phyloP scores from a whole-genome alignment of 2,113 vertebrate genomes.

The Oreochromis niloticus region DNA sequence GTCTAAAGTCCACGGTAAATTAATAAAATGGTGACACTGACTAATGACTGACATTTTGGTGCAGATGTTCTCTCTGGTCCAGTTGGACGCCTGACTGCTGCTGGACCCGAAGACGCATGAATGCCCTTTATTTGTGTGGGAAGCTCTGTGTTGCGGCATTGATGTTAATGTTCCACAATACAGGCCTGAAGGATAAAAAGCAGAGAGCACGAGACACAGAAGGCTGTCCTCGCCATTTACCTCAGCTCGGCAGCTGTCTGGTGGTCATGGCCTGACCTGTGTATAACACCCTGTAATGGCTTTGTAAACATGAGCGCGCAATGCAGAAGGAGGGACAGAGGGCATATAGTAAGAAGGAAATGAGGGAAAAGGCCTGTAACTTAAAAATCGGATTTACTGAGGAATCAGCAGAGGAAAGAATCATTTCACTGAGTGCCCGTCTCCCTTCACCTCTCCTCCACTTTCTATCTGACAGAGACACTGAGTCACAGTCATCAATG shows the following conservation, averaged over 20 bases:
- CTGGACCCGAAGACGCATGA: conserved; percentile 27
- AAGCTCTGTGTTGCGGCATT: conserved; percentile 15
- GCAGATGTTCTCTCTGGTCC: conserved; percentile 39
- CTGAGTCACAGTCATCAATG: conserved; percentile 51
- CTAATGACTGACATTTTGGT: conserved; percentile 19
- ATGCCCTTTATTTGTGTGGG: conserved; percentile 12
- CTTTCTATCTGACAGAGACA: conserved; percentile 16
- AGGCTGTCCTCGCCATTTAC: conserved; percentile 6
- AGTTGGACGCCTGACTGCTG: conserved; percentile 23
- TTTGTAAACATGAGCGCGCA: conserved; percentile 33
- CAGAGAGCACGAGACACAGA: conserved; percentile 13
- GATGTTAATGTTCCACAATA: conserved; percentile 18
- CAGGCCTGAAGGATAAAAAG: conserved; percentile 3
- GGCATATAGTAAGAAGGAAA: background rate
- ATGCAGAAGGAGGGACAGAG: conserved; percentile 3
- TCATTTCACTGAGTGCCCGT: conserved; percentile 14
- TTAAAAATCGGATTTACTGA: conserved; percentile 28
- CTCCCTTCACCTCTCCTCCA: conserved; percentile 1
- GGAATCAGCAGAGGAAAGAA: conserved; percentile 25
- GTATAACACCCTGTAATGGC: conserved; percentile 32
- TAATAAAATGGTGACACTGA: conserved; percentile 7
- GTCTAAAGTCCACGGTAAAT: background rate
- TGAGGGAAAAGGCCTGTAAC: background rate
- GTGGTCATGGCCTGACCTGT: conserved; percentile 42
- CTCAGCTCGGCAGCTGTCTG: conserved; percentile 35